Base-by-base conservation (phyloP, 2,888 invertebrate genomes). In the Polydrusus pterygomalis region DNA sequence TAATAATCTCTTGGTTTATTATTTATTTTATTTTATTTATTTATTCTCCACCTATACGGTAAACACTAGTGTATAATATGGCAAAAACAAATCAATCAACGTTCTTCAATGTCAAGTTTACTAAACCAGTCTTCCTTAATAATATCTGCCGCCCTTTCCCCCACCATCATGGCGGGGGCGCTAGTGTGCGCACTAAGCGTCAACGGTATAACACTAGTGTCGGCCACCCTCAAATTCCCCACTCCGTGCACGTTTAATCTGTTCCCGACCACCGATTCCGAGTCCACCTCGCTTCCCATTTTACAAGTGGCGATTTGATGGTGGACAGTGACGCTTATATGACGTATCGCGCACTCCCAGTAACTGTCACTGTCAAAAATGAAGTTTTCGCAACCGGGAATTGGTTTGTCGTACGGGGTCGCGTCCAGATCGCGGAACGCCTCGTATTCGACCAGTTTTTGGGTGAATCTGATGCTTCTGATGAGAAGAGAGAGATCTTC, bases 251-350 rank as follows among this genome's bases (percentile, higher is more conserved):
- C 91, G 70, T 85, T 86, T 7, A 91, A 83, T 58, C 88, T 85
- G 1, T 89, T 87, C 80, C 91, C 90, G 0, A 92, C 91, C 0
- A 92, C 91, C 0, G 91, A 90, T 82, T 91, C 91, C 0, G 91
- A 89, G 82, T 91, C 91, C 11, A 78, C 81, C 3, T 80, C 62
- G 0, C 89, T 89, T 0, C 91, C 91, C 91, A 91, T 91, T 81
- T 90, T 90, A 40, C 87, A 90, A 0, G 91, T 91, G 0, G 90
- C 88, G 5, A 90, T 86, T 82, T 90, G 90, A 77, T 90, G 90
- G 79, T 89, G 88, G 80, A 90, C 85, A 78, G 89, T 89, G 1
- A 87, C 82, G 0, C 89, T 87, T 43, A 89, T 60, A 74, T 89
- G 87, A 75, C 87, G 85, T 25, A 89, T 83, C 0, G 88, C 88